Evolutionary conservation across 2,797 vertebrate genomes (phyloP).

Genomic region (Bradypodion ventrale): DNA sequence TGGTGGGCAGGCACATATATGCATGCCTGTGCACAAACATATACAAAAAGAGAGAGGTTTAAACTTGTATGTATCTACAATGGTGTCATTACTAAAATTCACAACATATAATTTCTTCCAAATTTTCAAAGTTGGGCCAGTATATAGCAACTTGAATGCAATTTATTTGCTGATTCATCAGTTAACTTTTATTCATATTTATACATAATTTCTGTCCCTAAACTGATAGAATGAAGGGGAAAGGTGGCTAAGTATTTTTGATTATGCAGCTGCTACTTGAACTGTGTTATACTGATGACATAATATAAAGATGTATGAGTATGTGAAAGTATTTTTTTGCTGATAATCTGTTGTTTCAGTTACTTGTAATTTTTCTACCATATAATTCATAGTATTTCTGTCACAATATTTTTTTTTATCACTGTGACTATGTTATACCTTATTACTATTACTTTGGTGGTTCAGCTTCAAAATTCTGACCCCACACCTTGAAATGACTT

Average conservation of each 20-base stretch:
- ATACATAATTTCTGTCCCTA: neutral
- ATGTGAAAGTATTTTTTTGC: neutral
- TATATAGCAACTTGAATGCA: neutral
- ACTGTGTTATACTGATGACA: neutral
- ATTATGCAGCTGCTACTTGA: neutral
- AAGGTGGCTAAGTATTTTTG: neutral
- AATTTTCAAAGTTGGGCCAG: neutral
- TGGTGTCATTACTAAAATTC: neutral
- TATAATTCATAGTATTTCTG: neutral
- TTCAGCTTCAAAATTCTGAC: neutral
- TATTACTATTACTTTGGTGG: neutral
- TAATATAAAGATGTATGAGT: neutral
- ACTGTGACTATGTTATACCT: neutral
- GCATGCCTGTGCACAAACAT: too few species aligned
- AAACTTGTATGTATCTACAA: neutral
- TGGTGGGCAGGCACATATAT: too few species aligned
- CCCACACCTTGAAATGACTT: constrained; percentile 13
- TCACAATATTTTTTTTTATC: neutral
- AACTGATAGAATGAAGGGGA: neutral
- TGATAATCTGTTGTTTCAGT: neutral
- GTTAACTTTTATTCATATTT: neutral
- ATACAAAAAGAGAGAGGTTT: too few species aligned
- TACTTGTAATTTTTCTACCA: neutral
- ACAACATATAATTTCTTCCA: neutral
- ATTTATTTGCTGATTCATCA: neutral